Evolutionary conservation across 2,888 invertebrate genomes (phyloP).

Genomic region (Galeruca laticollis): DNA sequence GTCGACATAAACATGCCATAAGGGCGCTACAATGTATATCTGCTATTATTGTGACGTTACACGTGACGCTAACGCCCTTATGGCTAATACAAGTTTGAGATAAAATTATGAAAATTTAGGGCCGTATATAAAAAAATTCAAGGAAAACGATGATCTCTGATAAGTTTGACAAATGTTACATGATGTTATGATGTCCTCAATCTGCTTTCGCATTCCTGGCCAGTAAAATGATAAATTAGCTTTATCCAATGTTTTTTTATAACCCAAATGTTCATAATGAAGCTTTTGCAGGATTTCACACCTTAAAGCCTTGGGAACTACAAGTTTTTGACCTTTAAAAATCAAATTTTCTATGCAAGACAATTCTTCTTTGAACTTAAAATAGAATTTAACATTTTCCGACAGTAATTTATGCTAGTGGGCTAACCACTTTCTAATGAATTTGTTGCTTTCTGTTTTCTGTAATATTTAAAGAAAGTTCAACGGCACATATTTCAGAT

Average conservation of each 20-base stretch:
- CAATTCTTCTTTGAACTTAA: no score
- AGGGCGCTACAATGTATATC: no score
- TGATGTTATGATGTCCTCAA: no score
- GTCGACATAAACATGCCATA: no score
- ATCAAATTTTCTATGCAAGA: constrained; percentile 5
- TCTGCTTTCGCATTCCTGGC: constrained; percentile 16
- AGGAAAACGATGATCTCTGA: no score
- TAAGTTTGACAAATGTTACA: no score
- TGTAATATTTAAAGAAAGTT: constrained; percentile 4
- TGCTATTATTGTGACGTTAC: no score
- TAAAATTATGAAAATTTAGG: no score
- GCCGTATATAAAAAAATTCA: no score
- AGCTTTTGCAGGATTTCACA: constrained; percentile 5
- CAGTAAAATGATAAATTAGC: constrained; percentile 15
- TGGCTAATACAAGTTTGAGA: no score
- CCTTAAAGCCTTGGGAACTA: constrained; percentile 4
- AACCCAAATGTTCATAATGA: constrained; percentile 16
- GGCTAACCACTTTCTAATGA: not conserved
- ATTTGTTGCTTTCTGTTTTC: not conserved
- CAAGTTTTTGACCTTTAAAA: constrained; percentile 9
- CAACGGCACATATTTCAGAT: no score
- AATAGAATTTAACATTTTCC: constrained; percentile 13
- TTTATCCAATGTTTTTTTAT: constrained; percentile 12
- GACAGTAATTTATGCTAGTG: not conserved
- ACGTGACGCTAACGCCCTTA: no score